Base-by-base conservation (phyloP, 2,113 vertebrate genomes). In the Anthoscopus minutus region DNA sequence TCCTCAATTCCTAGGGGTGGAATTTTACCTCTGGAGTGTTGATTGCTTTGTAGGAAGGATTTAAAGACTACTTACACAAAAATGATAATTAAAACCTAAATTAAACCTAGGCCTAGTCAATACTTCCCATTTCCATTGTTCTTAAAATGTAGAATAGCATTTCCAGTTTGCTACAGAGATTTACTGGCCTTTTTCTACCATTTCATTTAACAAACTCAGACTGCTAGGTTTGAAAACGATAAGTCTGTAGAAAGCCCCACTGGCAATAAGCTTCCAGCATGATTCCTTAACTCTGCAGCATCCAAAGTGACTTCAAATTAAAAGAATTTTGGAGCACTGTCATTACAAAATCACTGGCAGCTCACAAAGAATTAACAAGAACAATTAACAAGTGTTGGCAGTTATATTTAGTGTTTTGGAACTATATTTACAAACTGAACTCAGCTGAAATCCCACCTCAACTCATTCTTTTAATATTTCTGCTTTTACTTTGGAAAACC, bases 21-120 rank as follows among this genome's bases (percentile, higher is more conserved):
- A 89, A 94, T 92, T 90, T 90, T 92, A 88, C 90, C 88, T 92
- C 94, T 35, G 42, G 50, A 66, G 90, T 38, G 71, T 73, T 61
- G 64, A 70, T 58, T 50, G 67, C 95, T 92, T 82, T 58, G 76
- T 31, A 81, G 91, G 92, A 90, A 81, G 86, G 80, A 54, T 90
- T 92, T 93, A 73, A 94, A 90, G 92, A 82, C 62, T 66, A 58
- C 86, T 92, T 50, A 61, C 15, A 38, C 51, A 80, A 79, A 81
- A 94, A 90, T 15, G 19, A 80, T 90, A 79, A 92, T 78, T 86
- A 94, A 92, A 86, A 88, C 71, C 72, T 65, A 58, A 95, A 88
- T 92, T 69, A 92, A 93, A 86, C 60, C 24, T 11, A 13, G 15
- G 62, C 81, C 79, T 40, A 85, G 88, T 61, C 92, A 92, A 70